Conservation (phyloP, 1,140 invertebrate genomes). For the Zaprionus africanus region DNA sequence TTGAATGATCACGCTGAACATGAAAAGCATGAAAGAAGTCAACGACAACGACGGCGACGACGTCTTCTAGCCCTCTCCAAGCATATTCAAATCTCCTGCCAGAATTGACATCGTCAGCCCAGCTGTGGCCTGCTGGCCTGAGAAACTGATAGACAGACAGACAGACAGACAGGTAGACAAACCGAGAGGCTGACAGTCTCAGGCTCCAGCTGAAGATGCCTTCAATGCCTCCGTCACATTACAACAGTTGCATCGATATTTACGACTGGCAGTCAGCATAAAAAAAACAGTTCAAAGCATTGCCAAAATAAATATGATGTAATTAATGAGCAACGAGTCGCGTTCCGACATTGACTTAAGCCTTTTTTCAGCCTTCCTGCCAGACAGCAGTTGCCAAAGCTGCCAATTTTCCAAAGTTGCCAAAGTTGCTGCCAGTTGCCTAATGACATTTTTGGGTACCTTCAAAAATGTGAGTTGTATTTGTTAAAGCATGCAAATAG, state of each 20-base stretch:
- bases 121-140: constrained; percentile 32
- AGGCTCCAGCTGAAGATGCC: constrained; percentile 27
- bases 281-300: constrained; percentile 44
- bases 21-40: constrained; percentile 71
- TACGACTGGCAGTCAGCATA: constrained; percentile 52
- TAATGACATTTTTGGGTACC: constrained; percentile 36
- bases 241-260: constrained; percentile 48
- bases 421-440: constrained; percentile 29
- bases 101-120: constrained; percentile 50
- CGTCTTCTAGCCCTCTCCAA: constrained; percentile 41
- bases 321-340: constrained; percentile 36
- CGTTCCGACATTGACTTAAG: constrained; percentile 34
- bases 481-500: constrained; percentile 48
- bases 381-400: constrained; percentile 14
- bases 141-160: constrained; percentile 24
- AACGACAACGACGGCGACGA: constrained; percentile 31
- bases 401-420: constrained; percentile 2
- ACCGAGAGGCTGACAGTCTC: not conserved
- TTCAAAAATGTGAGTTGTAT: constrained; percentile 22
- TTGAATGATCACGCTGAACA: constrained; percentile 69
- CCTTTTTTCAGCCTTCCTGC: constrained; percentile 2
- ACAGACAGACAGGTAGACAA: not conserved
- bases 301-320: constrained; percentile 54
- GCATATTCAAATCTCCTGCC: constrained; percentile 61
- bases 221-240: constrained; percentile 36